Evolutionary conservation across 2,113 vertebrate genomes (phyloP), one percentile per base, ranked within the genome.

Genomic region (Chaetorhynchus papuensis): DNA sequence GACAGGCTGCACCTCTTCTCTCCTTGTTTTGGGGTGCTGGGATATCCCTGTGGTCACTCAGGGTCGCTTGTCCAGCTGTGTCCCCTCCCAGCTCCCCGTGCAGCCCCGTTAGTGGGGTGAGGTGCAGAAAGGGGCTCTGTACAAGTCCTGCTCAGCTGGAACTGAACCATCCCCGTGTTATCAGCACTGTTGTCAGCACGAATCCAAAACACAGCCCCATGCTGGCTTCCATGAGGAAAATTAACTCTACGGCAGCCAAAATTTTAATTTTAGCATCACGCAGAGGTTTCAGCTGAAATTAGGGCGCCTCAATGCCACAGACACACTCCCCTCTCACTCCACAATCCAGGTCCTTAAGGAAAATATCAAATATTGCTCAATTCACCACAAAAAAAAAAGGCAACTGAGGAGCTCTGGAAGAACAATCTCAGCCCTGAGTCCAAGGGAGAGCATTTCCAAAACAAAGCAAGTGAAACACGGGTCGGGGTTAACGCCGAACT

Each of bases 261-360:
- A 23, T 17, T 47, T 68, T 5, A 9, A 59, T 42, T 76, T 60
- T 9, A 53, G 27, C 11, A 23, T 3, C 65, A 18, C 2, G 2
- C 30, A 49, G 57, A 53, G 31, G 10, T 49, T 65, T 39, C 52
- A 65, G 11, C 9, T 21, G 53, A 60, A 83, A 87, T 53, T 2
- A 39, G 24, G 39, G 27, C 0, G 0, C 27, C 44, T 52, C 49
- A 13, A 5, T 0, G 0, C 63, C 49, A 22, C 42, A 41, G 27
- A 69, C 41, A 84, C 7, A 2, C 15, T 64, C 63, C 22, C 27
- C 37, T n/a, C 12, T 18, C 42, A 30, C 76, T 30, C 33, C 6
- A 14, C 57, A 28, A 3, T 3, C 33, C 37, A 44, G 13, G 18
- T 56, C 20, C 45, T 87, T 18, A 3, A 41, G 37, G 33, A 78